A percentile compares a stretch with the other conserved stretches of the same genome.
Conservation (phyloP, 2,797 vertebrate genomes). For the Sebastes ruberrimus region DNA sequence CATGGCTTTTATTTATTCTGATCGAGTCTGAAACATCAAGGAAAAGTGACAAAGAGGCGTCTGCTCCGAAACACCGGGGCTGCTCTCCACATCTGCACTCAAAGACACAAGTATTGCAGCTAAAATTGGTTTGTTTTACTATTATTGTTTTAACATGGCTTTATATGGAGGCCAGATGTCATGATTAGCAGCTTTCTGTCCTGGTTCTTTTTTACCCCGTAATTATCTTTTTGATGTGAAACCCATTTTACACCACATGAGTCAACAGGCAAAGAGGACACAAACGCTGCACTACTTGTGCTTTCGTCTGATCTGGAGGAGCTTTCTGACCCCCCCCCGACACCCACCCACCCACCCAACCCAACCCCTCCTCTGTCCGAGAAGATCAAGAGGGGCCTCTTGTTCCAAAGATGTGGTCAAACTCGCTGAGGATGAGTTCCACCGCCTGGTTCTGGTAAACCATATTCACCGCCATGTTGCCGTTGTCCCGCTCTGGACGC, state of each 20-base stretch:
- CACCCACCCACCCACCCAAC: not conserved
- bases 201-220: constrained; percentile 62
- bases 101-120: constrained; percentile 68
- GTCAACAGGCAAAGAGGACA: constrained; percentile 57
- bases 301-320: constrained; percentile 41
- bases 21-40: constrained; percentile 50
- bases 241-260: constrained; percentile 70
- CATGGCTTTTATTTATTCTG: constrained; percentile 51
- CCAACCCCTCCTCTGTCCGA: not conserved
- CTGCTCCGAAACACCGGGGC: constrained; percentile 31
- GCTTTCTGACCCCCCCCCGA: not conserved
- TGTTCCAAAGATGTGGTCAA: constrained; percentile 78
- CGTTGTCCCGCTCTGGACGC: constrained; percentile 86
- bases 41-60: constrained; percentile 49
- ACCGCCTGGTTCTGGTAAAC: constrained; percentile 91
- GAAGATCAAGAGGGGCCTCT: constrained; percentile 62
- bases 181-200: constrained; percentile 75
- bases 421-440: constrained; percentile 88
- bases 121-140: constrained; percentile 70
- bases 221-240: constrained; percentile 75
- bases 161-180: constrained; percentile 74
- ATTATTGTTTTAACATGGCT: constrained; percentile 73
- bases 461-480: constrained; percentile 89
- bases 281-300: constrained; percentile 58
- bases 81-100: constrained; percentile 62